Evolutionary conservation across 2,797 vertebrate genomes (phyloP).

Genomic region (Falco naumanni): DNA sequence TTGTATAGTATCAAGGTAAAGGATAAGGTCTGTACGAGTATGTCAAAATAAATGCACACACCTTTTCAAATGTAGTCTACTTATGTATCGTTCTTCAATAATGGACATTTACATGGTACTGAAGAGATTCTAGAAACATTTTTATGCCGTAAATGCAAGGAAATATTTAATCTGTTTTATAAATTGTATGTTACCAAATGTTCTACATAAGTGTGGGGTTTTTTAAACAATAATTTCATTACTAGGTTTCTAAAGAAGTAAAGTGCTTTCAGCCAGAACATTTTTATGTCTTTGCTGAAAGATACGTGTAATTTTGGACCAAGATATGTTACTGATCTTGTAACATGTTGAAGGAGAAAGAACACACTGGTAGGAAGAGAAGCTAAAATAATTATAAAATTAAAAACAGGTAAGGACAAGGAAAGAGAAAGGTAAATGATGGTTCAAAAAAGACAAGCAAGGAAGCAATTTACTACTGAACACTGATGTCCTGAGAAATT

Average conservation of each 20-base stretch:
- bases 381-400: not conserved
- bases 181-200: not conserved
- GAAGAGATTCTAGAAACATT: not conserved
- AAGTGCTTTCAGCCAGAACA: not conserved
- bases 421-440: not conserved
- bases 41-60: rapidly evolving
- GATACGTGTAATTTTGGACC: not conserved
- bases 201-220: not conserved
- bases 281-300: not conserved
- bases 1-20: not conserved
- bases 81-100: not conserved
- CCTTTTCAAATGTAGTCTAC: not conserved
- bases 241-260: not conserved
- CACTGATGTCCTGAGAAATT: not conserved
- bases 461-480: not conserved
- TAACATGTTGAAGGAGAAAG: not conserved
- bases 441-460: not conserved
- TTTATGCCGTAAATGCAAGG: not conserved
- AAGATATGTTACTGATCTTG: not conserved
- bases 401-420: not conserved
- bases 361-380: not conserved
- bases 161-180: not conserved
- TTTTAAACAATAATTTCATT: not conserved
- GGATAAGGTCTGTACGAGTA: not conserved
- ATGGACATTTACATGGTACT: not conserved